Evolutionary conservation across 2,888 invertebrate genomes (phyloP).

Genomic region (Anthophora plumipes): DNA sequence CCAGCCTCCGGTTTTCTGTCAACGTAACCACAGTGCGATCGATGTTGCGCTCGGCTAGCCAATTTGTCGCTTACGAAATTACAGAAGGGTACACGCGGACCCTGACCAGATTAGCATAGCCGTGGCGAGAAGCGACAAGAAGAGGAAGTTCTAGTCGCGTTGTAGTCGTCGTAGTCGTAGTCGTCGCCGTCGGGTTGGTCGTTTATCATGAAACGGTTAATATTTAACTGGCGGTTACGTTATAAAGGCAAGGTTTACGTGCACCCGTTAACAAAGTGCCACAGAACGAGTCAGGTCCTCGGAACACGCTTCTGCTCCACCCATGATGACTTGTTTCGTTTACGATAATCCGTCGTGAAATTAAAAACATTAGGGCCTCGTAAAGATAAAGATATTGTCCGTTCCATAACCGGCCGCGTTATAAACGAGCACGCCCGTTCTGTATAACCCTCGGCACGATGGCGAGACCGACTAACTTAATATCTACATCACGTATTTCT

Average conservation of each 20-base stretch:
- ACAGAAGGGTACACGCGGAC: constrained; percentile 37
- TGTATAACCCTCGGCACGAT: constrained; percentile 52
- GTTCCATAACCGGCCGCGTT: constrained; percentile 51
- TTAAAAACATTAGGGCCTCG: constrained; percentile 80
- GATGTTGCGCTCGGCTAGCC: constrained; percentile 49
- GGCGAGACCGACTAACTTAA: constrained; percentile 51
- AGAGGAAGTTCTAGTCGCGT: constrained; percentile 34
- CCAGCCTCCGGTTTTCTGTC: constrained; percentile 42
- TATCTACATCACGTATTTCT: constrained; percentile 70
- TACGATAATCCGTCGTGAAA: constrained; percentile 79
- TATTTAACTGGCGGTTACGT: constrained; percentile 66
- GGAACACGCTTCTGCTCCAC: constrained; percentile 19
- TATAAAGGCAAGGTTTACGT: constrained; percentile 59
- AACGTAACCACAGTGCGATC: constrained; percentile 40
- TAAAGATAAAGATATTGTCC: constrained; percentile 79
- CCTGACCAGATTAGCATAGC: constrained; percentile 48
- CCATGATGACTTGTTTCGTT: constrained; percentile 65
- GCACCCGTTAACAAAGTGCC: constrained; percentile 70
- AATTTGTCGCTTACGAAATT: constrained; percentile 68
- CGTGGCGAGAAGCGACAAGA: constrained; percentile 14
- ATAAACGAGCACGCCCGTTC: constrained; percentile 60
- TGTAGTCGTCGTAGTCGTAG: background rate
- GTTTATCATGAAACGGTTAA: constrained; percentile 68
- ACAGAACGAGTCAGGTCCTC: constrained; percentile 35
- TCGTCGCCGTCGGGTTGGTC: background rate